A percentile compares a stretch with the other conserved stretches of the same genome.
phyloP scores from a whole-genome alignment of 2,888 invertebrate species.

The Machimus rusticus region DNA sequence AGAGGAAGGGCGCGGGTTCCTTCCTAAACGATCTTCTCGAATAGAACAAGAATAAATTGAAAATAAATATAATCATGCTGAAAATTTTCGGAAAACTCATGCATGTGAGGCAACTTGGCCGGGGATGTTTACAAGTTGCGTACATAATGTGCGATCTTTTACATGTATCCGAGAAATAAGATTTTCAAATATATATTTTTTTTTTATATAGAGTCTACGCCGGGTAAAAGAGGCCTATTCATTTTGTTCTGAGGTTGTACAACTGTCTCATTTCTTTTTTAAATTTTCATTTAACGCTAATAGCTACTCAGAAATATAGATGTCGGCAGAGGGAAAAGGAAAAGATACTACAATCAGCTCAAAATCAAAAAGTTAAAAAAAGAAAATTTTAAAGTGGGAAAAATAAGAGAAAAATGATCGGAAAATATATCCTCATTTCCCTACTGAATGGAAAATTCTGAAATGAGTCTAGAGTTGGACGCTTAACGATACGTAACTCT shows the following conservation, averaged over 20 bases:
- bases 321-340: neutral
- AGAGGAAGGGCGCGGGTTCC: neutral
- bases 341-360: neutral
- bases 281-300: neutral
- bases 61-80: neutral
- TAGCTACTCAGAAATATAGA: neutral
- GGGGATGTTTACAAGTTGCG: neutral
- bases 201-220: neutral
- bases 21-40: neutral
- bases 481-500: constrained; percentile 37
- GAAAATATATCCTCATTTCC: constrained; percentile 10
- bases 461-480: constrained; percentile 41
- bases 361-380: constrained; percentile 3
- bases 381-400: neutral
- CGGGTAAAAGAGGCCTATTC: neutral
- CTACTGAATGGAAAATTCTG: constrained; percentile 30
- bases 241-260: neutral
- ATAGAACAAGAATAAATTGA: neutral
- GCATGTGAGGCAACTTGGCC: neutral
- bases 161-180: neutral
- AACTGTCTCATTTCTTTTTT: neutral
- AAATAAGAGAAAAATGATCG: neutral
- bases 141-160: neutral
- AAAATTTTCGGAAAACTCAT: neutral
- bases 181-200: neutral